Evolutionary conservation across 2,113 vertebrate genomes (phyloP).

Genomic region (Trichomycterus rosablanca): DNA sequence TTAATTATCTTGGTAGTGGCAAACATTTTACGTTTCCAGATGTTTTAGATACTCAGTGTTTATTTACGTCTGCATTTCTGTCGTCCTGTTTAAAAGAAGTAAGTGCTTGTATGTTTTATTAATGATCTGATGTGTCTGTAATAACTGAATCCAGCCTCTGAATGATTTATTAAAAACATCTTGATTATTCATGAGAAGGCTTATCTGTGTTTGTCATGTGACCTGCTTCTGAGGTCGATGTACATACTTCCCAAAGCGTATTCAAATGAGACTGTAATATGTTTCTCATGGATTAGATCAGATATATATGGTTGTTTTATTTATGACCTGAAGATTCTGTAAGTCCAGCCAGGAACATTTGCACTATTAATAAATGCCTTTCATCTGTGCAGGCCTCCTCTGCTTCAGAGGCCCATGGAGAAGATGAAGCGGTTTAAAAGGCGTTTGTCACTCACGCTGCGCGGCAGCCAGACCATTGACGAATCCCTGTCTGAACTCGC

Average conservation of each 20-base stretch:
- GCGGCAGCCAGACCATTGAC: slow-evolving; percentile 94
- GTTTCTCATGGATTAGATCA: background rate
- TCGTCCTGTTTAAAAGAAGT: background rate
- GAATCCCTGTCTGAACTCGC: slow-evolving; percentile 95
- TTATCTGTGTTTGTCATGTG: slow-evolving; percentile 36
- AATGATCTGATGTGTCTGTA: slow-evolving; percentile 42
- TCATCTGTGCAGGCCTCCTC: slow-evolving; percentile 64
- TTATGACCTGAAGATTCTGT: background rate
- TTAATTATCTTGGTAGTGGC: background rate
- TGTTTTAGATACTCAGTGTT: background rate
- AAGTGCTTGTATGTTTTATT: slow-evolving; percentile 27
- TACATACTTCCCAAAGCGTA: background rate
- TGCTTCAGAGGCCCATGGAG: slow-evolving; percentile 67
- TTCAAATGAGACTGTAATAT: background rate
- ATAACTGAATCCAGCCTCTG: slow-evolving; percentile 38
- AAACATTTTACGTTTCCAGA: background rate
- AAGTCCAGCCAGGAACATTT: too few relatives aligned
- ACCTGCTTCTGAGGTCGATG: slow-evolving; percentile 1
- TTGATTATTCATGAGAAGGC: slow-evolving; percentile 59
- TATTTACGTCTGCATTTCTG: slow-evolving; percentile 16
- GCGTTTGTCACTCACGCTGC: slow-evolving; percentile 90
- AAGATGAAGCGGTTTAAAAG: slow-evolving; percentile 98
- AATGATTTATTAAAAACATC: slow-evolving; percentile 64
- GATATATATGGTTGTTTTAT: background rate
- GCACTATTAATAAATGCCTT: background rate